A percentile compares a stretch with the other conserved stretches of the same genome.
phyloP scores from a whole-genome alignment of 2,113 vertebrate species.

The human (Homo sapiens) region DNA sequence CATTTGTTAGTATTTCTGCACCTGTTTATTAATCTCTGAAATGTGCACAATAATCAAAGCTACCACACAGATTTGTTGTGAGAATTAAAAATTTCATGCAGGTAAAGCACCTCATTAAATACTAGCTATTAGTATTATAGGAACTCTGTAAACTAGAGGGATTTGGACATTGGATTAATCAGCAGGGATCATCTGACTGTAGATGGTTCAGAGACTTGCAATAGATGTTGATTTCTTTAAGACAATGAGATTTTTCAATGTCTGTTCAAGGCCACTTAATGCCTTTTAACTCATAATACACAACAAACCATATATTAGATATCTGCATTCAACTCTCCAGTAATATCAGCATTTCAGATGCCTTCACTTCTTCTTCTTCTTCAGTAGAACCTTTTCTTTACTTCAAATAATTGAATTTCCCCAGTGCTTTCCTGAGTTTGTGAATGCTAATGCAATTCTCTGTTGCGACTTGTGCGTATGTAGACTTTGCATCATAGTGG shows the following conservation, averaged over 20 bases:
- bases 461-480: not conserved
- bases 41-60: too few relatives aligned
- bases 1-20: not conserved
- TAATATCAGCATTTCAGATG: not conserved
- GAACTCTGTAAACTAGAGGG: not conserved
- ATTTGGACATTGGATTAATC: not conserved
- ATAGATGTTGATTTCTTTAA: not conserved
- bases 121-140: not conserved
- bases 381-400: not conserved
- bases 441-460: not conserved
- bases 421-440: not conserved
- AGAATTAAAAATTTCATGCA: not conserved
- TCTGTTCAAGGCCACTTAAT: not conserved
- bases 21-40: not conserved
- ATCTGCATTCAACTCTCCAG: not conserved
- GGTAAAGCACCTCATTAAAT: not conserved
- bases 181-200: not conserved
- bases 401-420: not conserved
- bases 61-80: not conserved
- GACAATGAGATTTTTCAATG: not conserved
- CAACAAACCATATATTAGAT: accelerated
- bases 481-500: not conserved
- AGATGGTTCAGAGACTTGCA: not conserved
- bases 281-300: accelerated
- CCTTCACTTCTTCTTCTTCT: not conserved